These are phyloP conservation scores for Megamerina dolium DNA, from an alignment of 2,888 invertebrate species.

Conservation along the genomic window DNA sequence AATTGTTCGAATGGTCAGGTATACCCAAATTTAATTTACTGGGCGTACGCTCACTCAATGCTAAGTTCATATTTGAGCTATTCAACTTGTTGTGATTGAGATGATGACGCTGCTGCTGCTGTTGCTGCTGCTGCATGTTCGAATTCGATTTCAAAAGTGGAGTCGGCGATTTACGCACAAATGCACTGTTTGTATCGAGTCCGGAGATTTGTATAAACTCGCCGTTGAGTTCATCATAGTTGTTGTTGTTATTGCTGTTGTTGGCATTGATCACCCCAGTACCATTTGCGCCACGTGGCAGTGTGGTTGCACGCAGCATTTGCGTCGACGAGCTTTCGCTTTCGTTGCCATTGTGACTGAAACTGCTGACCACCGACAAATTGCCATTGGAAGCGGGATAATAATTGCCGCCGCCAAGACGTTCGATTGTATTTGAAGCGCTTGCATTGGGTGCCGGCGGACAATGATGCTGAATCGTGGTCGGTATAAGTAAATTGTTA, in stretches of 20 bases:
- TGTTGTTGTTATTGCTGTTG: constrained; percentile 51
- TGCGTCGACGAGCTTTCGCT: constrained; percentile 25
- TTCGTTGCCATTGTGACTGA: constrained; percentile 32
- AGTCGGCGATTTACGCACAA: constrained; percentile 51
- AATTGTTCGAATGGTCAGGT: constrained; percentile 36
- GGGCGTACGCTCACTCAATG: constrained; percentile 42
- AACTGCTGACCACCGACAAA: constrained; percentile 8
- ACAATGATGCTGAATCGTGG: constrained; percentile 38
- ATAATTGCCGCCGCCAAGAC: constrained; percentile 20
- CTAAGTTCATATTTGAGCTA: constrained; percentile 50
- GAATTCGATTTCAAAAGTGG: constrained; percentile 44
- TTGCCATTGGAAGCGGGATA: constrained; percentile 25
- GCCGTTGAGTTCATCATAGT: constrained; percentile 41
- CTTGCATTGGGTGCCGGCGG: constrained; percentile 42
- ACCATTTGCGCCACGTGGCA: constrained; percentile 59
- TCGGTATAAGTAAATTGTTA: constrained; percentile 22
- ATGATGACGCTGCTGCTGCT: constrained; percentile 19
- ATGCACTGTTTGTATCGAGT: constrained; percentile 55
- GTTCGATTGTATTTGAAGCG: constrained; percentile 39
- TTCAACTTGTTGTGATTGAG: constrained; percentile 23
- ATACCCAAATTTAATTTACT: constrained; percentile 45
- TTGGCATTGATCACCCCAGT: too few relatives aligned
- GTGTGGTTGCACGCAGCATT: constrained; percentile 58
- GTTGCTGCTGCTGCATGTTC: constrained; percentile 16
- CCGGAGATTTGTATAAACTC: constrained; percentile 59